Evolutionary conservation across 1,140 invertebrate species (phyloP).

Genomic region (Drosophila mayri): DNA sequence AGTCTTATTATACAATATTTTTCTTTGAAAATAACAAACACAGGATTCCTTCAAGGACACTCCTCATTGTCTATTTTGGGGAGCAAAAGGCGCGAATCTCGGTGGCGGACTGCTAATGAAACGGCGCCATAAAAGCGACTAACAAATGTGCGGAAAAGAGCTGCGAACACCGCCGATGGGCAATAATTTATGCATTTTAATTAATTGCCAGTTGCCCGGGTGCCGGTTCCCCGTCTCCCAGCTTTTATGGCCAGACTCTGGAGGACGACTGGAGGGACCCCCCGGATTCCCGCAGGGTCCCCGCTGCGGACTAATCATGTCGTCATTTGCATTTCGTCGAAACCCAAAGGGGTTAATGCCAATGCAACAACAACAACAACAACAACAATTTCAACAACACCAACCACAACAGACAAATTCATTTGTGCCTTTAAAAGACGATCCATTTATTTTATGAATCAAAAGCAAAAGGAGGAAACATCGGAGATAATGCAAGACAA

Average conservation of each 20-base stretch:
- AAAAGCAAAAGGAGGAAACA: conserved; percentile 29
- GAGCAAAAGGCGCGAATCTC: conserved; percentile 17
- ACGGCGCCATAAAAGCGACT: conserved; percentile 63
- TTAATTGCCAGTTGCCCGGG: conserved; percentile 59
- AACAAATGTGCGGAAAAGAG: conserved; percentile 62
- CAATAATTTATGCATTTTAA: conserved; percentile 77
- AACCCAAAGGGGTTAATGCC: conserved; percentile 5
- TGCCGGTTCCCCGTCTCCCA: not conserved
- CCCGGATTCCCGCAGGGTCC: not conserved
- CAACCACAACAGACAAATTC: conserved; percentile 40
- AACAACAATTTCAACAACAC: conserved; percentile 4
- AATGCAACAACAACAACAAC: not conserved
- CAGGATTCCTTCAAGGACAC: not conserved
- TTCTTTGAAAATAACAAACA: not conserved
- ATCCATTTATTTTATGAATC: conserved; percentile 60
- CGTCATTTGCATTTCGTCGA: conserved; percentile 53
- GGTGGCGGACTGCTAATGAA: conserved; percentile 57
- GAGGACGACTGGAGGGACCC: not conserved
- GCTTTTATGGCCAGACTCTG: conserved; percentile 51
- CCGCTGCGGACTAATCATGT: conserved; percentile 56
- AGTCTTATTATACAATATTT: not conserved
- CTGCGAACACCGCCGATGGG: conserved; percentile 24
- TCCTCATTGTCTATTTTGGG: conserved; percentile 8
- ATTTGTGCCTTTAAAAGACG: conserved; percentile 57
- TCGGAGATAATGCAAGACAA: conserved; percentile 11